Conservation (phyloP, 2,888 invertebrate species). For the Microplitis manilae region DNA sequence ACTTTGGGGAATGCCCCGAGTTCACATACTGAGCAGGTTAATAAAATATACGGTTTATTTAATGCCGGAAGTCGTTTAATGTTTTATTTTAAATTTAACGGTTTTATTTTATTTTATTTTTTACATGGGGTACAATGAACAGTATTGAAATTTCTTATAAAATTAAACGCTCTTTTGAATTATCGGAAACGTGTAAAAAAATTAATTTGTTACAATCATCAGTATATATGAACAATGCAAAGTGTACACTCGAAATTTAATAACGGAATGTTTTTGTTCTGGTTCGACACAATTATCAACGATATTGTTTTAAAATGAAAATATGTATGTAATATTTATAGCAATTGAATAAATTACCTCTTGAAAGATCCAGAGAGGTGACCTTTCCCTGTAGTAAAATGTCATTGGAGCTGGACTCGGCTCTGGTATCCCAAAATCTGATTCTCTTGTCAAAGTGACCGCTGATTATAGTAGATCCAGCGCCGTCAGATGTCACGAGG, state of each 20-base stretch:
- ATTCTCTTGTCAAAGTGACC: constrained; percentile 98
- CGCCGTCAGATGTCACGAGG: constrained; percentile 90
- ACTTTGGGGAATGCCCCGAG: constrained; percentile 43
- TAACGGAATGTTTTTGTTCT: too few relatives aligned
- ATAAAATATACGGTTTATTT: not conserved
- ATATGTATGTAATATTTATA: not conserved
- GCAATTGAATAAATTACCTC: constrained; percentile 76
- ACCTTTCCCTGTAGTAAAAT: constrained; percentile 93
- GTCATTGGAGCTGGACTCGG: constrained; percentile 88
- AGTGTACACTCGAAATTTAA: too few relatives aligned
- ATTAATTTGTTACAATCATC: too few relatives aligned
- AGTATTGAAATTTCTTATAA: too few relatives aligned
- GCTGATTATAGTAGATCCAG: constrained; percentile 92
- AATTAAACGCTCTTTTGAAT: too few relatives aligned
- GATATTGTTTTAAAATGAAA: too few relatives aligned
- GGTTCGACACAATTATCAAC: too few relatives aligned
- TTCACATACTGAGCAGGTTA: constrained; percentile 20
- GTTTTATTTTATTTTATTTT: constrained; percentile 1
- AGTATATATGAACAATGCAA: too few relatives aligned
- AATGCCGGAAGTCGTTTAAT: not conserved
- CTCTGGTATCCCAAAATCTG: constrained; percentile 96
- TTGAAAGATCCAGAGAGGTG: constrained; percentile 93
- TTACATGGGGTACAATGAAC: not conserved
- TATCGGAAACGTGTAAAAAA: too few relatives aligned
- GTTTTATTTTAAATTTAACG: not conserved